Conservation (phyloP, 2,888 invertebrate species). For the Arctia plantaginis region DNA sequence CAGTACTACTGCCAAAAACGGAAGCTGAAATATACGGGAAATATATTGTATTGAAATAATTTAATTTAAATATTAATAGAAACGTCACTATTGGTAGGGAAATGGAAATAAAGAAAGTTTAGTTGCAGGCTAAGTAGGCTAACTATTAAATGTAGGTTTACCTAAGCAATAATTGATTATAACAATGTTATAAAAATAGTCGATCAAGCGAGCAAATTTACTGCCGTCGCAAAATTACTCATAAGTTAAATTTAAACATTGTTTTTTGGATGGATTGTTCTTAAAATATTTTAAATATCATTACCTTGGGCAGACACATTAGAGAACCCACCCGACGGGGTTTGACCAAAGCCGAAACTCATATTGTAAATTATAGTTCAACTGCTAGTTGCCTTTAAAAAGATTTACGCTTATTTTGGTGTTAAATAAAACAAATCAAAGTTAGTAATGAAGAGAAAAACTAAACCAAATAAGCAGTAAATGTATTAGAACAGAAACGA, state of each 20-base stretch:
- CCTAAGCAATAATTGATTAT: background rate
- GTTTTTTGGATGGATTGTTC: no score
- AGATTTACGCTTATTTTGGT: background rate
- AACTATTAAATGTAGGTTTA: background rate
- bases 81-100: background rate
- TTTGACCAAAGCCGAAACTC: background rate
- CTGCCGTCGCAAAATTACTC: no score
- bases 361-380: background rate
- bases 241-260: no score
- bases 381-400: background rate
- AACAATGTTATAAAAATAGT: no score
- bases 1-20: background rate
- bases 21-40: background rate
- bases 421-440: background rate
- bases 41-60: background rate
- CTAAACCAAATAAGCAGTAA: background rate
- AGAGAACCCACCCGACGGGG: background rate
- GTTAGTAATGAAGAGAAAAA: background rate
- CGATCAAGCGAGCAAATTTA: no score
- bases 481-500: no score
- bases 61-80: background rate
- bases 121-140: background rate
- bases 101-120: background rate
- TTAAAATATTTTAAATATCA: no score
- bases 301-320: background rate